Conservation (phyloP, 2,113 vertebrate species). For the Cricetomys ansorgei region DNA sequence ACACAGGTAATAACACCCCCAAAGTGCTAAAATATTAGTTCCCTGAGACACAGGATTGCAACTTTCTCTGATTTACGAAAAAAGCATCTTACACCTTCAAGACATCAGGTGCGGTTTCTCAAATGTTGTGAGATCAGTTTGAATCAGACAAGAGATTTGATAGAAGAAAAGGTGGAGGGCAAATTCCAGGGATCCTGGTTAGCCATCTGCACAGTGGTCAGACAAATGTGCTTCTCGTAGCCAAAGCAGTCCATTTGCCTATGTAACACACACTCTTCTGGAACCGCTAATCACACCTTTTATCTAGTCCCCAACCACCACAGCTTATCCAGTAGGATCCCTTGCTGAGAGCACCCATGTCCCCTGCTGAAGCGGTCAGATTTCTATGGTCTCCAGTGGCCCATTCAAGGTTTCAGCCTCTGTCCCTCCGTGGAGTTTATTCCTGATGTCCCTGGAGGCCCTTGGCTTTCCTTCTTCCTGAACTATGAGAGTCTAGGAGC, state of each 20-base stretch:
- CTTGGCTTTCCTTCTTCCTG: not conserved
- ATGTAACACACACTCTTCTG: not conserved
- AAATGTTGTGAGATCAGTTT: constrained; percentile 69
- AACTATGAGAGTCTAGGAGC: not conserved
- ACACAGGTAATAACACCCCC: constrained; percentile 59
- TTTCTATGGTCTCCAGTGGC: not conserved
- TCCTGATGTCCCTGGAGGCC: not conserved
- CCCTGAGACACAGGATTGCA: constrained; percentile 62
- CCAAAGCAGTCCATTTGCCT: not conserved
- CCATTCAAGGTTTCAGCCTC: not conserved
- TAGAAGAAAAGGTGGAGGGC: constrained; percentile 54
- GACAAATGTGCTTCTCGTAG: not conserved
- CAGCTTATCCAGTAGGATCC: not conserved
- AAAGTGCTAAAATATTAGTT: constrained; percentile 59
- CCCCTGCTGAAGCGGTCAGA: not conserved
- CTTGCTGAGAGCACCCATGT: not conserved
- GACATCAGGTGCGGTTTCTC: constrained; percentile 71
- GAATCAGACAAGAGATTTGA: constrained; percentile 53
- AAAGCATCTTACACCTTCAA: constrained; percentile 73
- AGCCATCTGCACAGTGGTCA: constrained; percentile 62
- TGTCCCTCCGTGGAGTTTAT: not conserved
- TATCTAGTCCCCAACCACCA: not conserved
- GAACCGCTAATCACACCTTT: not conserved
- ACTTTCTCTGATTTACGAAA: constrained; percentile 76
- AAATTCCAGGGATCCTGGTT: constrained; percentile 58